Base-by-base conservation (phyloP, 1,140 invertebrate species). In the Caenorhabditis inopinata region DNA sequence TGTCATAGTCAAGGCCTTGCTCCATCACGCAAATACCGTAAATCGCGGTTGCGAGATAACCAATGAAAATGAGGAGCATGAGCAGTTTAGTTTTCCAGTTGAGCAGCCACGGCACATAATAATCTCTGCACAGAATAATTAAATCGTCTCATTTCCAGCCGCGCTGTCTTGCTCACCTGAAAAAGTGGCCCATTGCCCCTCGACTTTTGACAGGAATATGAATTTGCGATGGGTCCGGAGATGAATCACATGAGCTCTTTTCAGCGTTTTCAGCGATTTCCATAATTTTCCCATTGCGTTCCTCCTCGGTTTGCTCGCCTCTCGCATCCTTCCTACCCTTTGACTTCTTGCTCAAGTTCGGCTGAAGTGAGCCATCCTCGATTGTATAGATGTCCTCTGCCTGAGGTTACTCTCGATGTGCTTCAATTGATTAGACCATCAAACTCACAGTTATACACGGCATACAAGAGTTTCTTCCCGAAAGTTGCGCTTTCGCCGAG, bases 1-100 rank as follows among this genome's bases (percentile, higher is more conserved):
- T 87, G 38, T 88, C 89, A 18, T 90, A 83, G 23, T 87, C 83
- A 6, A 90, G 83, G 1, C 90, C 90, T 76, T 90, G 87, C 74
- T 89, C 82, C 83, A 90, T 85, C n/a, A 83, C 84, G 35, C 32
- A 80, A 32, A 88, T 83, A 16, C 89, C 88, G 81, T 85, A 90
- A 23, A 89, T 83, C 0, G 89, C 14, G 7, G 32, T 47, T 18
- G 73, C 83, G 5, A 90, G 68, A 76, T 90, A 90, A 4, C 81
- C 80, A 2, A 85, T 16, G 81, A 90, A 90, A 2, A 89, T n/a
- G 12, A 89, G 3, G 11, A 86, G 14, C 14, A 89, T 85, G 0
- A 86, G 1, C 11, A 85, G 49, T 83, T 90, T 89, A 0, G 83
- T 83, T 16, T 83, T 81, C 68, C 74, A 82, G 48, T 88, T 51